phyloP scores from a whole-genome alignment of 2,888 invertebrate species.

The Oscheius sp. region DNA sequence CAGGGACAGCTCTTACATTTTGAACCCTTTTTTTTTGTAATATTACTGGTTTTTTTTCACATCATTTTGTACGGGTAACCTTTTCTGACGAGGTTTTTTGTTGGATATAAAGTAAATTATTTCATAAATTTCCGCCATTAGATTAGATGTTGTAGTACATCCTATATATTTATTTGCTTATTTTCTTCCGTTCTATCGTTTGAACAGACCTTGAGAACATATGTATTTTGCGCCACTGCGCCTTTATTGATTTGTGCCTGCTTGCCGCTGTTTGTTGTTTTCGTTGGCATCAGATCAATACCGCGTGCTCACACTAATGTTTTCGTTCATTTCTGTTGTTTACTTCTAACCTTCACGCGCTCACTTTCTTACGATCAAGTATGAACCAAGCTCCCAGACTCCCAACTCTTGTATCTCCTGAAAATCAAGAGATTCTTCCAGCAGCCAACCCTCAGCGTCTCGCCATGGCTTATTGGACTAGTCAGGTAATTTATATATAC shows the following conservation, averaged over 20 bases:
- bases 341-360: not conserved
- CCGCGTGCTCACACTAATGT: slow-evolving; percentile 4
- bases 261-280: slow-evolving; percentile 21
- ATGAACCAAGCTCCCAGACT: not conserved
- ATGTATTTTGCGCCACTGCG: not conserved
- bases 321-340: not conserved
- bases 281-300: not conserved
- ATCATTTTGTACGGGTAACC: slow-evolving; percentile 1
- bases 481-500: slow-evolving; percentile 32
- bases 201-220: not conserved
- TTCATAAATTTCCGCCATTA: no score
- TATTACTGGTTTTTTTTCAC: not conserved
- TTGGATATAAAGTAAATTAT: not conserved
- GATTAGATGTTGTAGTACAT: not conserved
- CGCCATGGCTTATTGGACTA: slow-evolving; percentile 60
- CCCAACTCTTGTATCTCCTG: not conserved
- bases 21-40: slow-evolving; percentile 20
- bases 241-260: not conserved
- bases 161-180: not conserved
- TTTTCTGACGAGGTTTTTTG: not conserved
- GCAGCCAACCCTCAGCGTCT: not conserved
- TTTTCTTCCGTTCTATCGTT: not conserved
- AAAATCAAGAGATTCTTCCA: not conserved
- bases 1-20: slow-evolving; percentile 66
- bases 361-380: not conserved